Evolutionary conservation across 1,140 invertebrate genomes (phyloP).

Genomic region (Bombus sylvicola): DNA sequence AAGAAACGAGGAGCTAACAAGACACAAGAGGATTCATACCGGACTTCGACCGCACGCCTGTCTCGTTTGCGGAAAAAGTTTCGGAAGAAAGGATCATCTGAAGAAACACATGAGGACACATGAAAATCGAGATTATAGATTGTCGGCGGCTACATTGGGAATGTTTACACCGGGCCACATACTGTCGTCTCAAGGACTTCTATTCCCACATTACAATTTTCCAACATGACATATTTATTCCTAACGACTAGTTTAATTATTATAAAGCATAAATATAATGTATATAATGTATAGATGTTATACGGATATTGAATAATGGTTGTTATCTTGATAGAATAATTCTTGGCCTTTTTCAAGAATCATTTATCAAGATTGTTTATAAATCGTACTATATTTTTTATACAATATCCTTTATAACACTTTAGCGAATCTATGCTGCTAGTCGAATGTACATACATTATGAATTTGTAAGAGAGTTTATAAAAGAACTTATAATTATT

Average conservation of each 20-base stretch:
- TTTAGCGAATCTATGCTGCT: not conserved
- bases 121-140: constrained; percentile 71
- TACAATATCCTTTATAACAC: not conserved
- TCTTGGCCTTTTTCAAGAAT: not conserved
- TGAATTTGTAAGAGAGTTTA: too few relatives aligned
- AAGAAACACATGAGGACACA: constrained; percentile 93
- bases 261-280: not conserved
- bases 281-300: not conserved
- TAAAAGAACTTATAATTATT: not conserved
- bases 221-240: constrained; percentile 32
- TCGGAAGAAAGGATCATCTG: constrained; percentile 94
- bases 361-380: not conserved
- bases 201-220: constrained; percentile 47
- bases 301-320: not conserved
- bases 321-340: not conserved
- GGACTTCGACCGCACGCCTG: constrained; percentile 92
- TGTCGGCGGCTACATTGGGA: constrained; percentile 46
- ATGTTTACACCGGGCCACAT: constrained; percentile 4
- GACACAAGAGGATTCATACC: constrained; percentile 95
- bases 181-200: not conserved
- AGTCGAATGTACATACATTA: not conserved
- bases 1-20: constrained; percentile 95
- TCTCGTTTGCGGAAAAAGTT: constrained; percentile 91
- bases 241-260: not conserved
- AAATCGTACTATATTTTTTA: constrained; percentile 33